These are phyloP conservation scores for Halocaridina rubra DNA, from an alignment of 2,888 invertebrate genomes.

Conservation along the genomic window DNA sequence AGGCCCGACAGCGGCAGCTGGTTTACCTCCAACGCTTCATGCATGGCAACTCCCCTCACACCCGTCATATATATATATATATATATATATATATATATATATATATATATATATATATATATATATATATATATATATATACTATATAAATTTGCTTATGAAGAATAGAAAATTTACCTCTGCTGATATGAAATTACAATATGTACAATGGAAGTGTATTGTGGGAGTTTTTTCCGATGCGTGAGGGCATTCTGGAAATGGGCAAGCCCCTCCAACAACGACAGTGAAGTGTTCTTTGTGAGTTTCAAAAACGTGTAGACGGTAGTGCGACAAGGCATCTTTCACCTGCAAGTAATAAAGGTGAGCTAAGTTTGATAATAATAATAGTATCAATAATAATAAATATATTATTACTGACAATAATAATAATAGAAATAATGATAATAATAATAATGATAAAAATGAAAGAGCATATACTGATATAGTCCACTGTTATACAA, in stretches of 20 bases:
- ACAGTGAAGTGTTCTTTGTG: constrained; percentile 62
- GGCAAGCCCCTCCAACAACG: constrained; percentile 53
- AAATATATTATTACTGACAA: too few species aligned
- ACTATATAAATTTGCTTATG: neutral
- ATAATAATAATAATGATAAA: too few species aligned
- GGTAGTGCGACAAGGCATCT: constrained; percentile 61
- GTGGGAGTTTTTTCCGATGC: constrained; percentile 32
- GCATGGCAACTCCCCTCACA: too few species aligned
- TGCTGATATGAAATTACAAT: constrained; percentile 50
- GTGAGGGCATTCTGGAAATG: constrained; percentile 46
- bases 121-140: neutral
- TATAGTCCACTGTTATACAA: too few species aligned
- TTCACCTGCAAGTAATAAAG: constrained; percentile 38
- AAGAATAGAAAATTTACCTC: too few species aligned
- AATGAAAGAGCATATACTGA: too few species aligned
- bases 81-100: neutral
- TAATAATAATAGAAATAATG: too few species aligned
- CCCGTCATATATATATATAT: neutral
- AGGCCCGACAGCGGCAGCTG: too few species aligned
- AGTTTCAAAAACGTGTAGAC: constrained; percentile 57
- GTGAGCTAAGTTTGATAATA: neutral
- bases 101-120: neutral
- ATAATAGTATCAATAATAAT: neutral
- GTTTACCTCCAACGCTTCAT: too few species aligned
- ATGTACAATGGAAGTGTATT: constrained; percentile 62